Percentiles rank a stretch among this genome's conserved stretches.
Evolutionary conservation across 2,113 vertebrate species (phyloP).

Genomic region (Dermatemys mawii): DNA sequence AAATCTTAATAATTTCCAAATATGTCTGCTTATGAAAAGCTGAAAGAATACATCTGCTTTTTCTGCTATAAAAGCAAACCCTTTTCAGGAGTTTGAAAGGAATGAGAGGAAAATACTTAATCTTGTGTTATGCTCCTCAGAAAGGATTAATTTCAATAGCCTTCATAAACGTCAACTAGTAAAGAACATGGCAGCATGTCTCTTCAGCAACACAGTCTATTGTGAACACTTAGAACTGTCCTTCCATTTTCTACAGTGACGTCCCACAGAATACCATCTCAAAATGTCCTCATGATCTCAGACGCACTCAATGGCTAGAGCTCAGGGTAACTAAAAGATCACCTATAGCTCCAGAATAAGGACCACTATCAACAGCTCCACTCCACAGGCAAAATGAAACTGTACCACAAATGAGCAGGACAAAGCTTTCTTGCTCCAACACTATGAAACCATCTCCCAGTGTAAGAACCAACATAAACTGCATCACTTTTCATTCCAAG

Average conservation of each 20-base stretch:
- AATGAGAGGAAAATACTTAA: neutral
- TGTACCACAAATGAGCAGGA: neutral
- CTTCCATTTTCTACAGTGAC: neutral
- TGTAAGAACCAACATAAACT: neutral
- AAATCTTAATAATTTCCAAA: neutral
- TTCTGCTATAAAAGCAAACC: slow-evolving; percentile 2
- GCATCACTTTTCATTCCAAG: neutral
- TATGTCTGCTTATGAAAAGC: neutral
- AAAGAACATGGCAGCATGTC: neutral
- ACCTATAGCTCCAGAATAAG: neutral
- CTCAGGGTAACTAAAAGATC: neutral
- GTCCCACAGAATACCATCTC: neutral
- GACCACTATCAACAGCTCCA: neutral
- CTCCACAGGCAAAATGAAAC: neutral
- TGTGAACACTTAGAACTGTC: neutral
- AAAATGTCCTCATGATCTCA: neutral
- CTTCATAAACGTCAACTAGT: neutral
- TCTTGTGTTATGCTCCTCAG: neutral
- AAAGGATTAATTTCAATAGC: neutral
- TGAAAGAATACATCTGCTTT: neutral
- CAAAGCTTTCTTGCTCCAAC: neutral
- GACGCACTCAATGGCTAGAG: neutral
- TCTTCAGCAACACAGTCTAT: neutral
- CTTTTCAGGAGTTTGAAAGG: neutral
- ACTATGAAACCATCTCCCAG: neutral